Evolutionary conservation across 2,797 vertebrate genomes (phyloP), one percentile per base, ranked within the genome.

Genomic region (Pempheris klunzingeri): DNA sequence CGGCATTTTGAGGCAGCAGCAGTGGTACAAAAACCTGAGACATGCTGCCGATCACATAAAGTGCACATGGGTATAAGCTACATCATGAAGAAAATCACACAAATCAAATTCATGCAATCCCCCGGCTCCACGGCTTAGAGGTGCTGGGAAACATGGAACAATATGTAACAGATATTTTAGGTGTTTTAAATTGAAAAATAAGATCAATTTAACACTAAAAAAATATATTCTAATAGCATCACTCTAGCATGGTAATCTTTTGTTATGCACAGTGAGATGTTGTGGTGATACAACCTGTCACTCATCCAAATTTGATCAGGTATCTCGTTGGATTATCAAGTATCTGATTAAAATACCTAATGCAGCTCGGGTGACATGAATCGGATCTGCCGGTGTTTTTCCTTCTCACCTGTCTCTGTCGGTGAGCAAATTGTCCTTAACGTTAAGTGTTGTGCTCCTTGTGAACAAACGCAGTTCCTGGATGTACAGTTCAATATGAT

Each of bases 271-370:
- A n/a, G 36, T n/a, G 12, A 32, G 28, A n/a, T 4, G 26, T 10
- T 8, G 38, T 9, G 9, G 36, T 34, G 62, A 54, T 61, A 22
- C 49, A 69, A 44, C 36, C 44, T 76, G 65, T 63, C 24, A 61
- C 67, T 76, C 78, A 71, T 76, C 65, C 49, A 83, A 69, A 58
- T 73, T 50, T 73, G 46, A 80, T 77, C 61, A 74, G 77, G 82
- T 72, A 5, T 80, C 70, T 54, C 24, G 53, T 74, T 58, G 15
- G 52, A 79, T 70, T 17, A 70, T 77, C 62, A 62, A 71, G 71
- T 80, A 34, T 82, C 73, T 71, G 28, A 58, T 44, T 63, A 67
- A 71, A n/a, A 53, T 32, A 57, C 43, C 24, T 20, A 13, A 63
- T 15, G 2, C 36, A 68, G 74, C 65, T 78, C 71, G 2, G 47